A percentile compares a stretch with the other conserved stretches of the same genome.
Evolutionary conservation across 2,797 vertebrate species (phyloP).

Genomic region (Pseudotriccus pelzelni): DNA sequence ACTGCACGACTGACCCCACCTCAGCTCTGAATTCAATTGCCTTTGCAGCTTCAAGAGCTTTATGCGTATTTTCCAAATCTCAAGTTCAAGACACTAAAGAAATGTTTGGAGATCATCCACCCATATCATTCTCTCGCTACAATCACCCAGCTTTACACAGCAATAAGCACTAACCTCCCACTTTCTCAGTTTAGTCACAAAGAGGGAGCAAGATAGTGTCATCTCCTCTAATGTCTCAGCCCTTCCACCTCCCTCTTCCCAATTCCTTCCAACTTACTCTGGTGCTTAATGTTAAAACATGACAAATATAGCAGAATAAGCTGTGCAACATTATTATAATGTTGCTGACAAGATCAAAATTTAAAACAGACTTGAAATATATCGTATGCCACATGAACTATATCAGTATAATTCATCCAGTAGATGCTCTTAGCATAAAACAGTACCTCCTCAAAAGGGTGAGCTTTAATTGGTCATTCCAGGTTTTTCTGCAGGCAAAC

Average conservation of each 20-base stretch:
- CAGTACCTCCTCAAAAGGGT: background rate
- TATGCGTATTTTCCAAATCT: background rate
- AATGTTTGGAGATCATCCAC: background rate
- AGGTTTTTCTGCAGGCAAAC: background rate
- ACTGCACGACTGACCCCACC: background rate
- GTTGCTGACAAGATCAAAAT: background rate
- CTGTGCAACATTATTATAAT: background rate
- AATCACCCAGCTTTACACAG: background rate
- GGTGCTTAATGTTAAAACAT: background rate
- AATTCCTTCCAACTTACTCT: background rate
- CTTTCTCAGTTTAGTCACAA: background rate
- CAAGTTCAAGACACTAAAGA: background rate
- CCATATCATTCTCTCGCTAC: fast-evolving
- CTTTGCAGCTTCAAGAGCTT: background rate
- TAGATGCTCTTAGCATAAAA: background rate
- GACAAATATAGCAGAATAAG: background rate
- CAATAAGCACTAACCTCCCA: background rate
- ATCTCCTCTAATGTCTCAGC: background rate
- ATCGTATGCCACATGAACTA: background rate
- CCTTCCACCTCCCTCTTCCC: background rate
- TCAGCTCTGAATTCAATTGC: background rate
- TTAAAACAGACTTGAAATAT: background rate
- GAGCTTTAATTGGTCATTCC: background rate
- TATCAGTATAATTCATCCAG: background rate
- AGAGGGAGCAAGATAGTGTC: background rate